A percentile compares a stretch with the other conserved stretches of the same genome.
Conservation (phyloP, 1,140 invertebrate genomes). For the Micrasema longulum region DNA sequence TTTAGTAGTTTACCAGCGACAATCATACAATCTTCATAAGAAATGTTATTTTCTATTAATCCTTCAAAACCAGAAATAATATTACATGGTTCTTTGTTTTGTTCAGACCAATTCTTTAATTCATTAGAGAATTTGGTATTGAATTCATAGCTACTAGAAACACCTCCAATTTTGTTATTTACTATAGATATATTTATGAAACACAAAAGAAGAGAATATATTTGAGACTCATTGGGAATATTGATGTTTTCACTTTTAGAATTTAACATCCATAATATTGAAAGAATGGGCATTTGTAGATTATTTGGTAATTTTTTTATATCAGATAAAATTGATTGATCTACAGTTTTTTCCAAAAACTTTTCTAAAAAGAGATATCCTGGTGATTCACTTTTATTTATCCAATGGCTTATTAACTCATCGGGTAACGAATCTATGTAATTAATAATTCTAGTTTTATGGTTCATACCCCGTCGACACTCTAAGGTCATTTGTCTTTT, state of each 20-base stretch:
- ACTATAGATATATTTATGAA: slow-evolving; percentile 72
- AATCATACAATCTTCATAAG: slow-evolving; percentile 71
- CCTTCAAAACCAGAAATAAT: slow-evolving; percentile 51
- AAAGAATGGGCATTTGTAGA: slow-evolving; percentile 73
- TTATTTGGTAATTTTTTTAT: slow-evolving; percentile 69
- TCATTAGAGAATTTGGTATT: slow-evolving; percentile 62
- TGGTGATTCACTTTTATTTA: slow-evolving; percentile 22
- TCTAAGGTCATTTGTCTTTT: slow-evolving; percentile 60
- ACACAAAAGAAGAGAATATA: slow-evolving; percentile 73
- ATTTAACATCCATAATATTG: slow-evolving; percentile 76
- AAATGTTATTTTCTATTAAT: slow-evolving; percentile 64
- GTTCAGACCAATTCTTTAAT: slow-evolving; percentile 57
- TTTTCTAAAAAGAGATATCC: slow-evolving; percentile 58
- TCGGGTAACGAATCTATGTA: slow-evolving; percentile 3
- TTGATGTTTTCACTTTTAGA: slow-evolving; percentile 60
- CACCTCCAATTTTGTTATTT: slow-evolving; percentile 70
- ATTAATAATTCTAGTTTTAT: slow-evolving; percentile 18
- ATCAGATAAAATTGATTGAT: slow-evolving; percentile 59
- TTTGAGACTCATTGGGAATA: slow-evolving; percentile 64
- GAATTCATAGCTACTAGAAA: slow-evolving; percentile 64
- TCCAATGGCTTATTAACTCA: slow-evolving; percentile 16
- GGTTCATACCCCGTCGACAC: slow-evolving; percentile 38
- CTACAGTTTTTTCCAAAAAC: slow-evolving; percentile 66
- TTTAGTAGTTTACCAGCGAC: slow-evolving; percentile 71
- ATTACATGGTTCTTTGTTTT: slow-evolving; percentile 53